These are phyloP conservation scores for Polypterus bichir DNA, from an alignment of 2,113 vertebrate genomes.

Conservation along the genomic window DNA sequence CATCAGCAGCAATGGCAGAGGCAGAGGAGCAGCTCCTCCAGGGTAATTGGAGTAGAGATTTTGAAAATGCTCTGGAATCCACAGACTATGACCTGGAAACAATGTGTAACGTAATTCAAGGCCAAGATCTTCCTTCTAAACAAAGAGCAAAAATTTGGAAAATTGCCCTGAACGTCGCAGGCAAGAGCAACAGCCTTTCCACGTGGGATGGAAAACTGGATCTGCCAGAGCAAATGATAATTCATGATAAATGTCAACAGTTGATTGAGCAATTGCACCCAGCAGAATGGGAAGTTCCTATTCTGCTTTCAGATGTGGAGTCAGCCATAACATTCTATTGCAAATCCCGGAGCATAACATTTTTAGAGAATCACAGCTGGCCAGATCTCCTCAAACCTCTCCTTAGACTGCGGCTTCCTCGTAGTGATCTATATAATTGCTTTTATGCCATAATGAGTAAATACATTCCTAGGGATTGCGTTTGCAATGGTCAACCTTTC, in stretches of 20 bases:
- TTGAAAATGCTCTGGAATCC: constrained; percentile 58
- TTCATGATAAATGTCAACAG: constrained; percentile 54
- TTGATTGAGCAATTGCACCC: constrained; percentile 52
- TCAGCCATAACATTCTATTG: constrained; percentile 66
- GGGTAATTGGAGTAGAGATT: constrained; percentile 45
- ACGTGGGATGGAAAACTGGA: constrained; percentile 64
- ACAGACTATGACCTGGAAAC: constrained; percentile 71
- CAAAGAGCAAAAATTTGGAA: constrained; percentile 65
- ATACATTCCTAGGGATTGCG: constrained; percentile 68
- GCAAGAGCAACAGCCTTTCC: constrained; percentile 62
- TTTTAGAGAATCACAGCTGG: constrained; percentile 53
- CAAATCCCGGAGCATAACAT: constrained; percentile 62
- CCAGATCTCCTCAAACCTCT: constrained; percentile 55
- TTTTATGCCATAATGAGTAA: constrained; percentile 72
- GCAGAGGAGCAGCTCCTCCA: no score
- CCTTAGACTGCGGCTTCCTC: constrained; percentile 49
- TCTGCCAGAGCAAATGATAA: constrained; percentile 50
- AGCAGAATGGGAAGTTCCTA: constrained; percentile 44
- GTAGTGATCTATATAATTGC: constrained; percentile 66
- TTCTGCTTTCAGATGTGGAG: constrained; percentile 53
- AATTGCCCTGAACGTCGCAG: constrained; percentile 64
- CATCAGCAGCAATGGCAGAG: no score
- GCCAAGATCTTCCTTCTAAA: constrained; percentile 44
- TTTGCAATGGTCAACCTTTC: constrained; percentile 60
- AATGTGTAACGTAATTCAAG: constrained; percentile 61